A percentile compares a stretch with the other conserved stretches of the same genome.
Evolutionary conservation across 1,140 invertebrate species (phyloP).

Genomic region (Pseudoatta argentina): DNA sequence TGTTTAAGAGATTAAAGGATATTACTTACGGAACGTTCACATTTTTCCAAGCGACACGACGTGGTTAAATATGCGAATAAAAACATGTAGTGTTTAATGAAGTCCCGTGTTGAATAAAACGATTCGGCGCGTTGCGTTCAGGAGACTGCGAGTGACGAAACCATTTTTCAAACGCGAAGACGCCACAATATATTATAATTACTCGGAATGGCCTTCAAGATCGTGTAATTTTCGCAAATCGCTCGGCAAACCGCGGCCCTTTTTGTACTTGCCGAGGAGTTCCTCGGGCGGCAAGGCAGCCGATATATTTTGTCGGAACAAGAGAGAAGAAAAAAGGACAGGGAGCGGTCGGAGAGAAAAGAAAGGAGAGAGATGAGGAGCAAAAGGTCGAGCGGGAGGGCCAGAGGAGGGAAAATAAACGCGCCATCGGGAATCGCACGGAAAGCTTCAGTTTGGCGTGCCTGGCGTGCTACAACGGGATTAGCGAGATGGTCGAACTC

Average conservation of each 20-base stretch:
- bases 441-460: conserved; percentile 74
- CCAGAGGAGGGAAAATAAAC: conserved; percentile 55
- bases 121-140: conserved; percentile 16
- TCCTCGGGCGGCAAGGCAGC: conserved; percentile 40
- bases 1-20: conserved; percentile 15
- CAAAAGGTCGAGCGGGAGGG: conserved; percentile 33
- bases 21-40: not conserved
- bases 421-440: conserved; percentile 68
- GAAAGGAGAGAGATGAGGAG: conserved; percentile 47
- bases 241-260: conserved; percentile 64
- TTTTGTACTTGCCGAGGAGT: conserved; percentile 63
- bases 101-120: conserved; percentile 45
- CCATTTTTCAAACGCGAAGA: conserved; percentile 48
- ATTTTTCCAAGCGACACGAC: conserved; percentile 10
- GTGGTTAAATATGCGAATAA: conserved; percentile 39
- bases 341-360: conserved; percentile 55
- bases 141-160: conserved; percentile 43
- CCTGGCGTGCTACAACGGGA: conserved; percentile 74
- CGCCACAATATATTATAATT: conserved; percentile 61
- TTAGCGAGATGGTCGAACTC: conserved; percentile 72
- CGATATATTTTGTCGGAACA: conserved; percentile 68
- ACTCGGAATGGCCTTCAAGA: conserved; percentile 64
- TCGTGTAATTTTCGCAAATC: conserved; percentile 76
- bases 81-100: conserved; percentile 37
- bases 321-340: conserved; percentile 36